phyloP scores from a whole-genome alignment of 1,140 invertebrate species.

The Panagrolaimus sp. region DNA sequence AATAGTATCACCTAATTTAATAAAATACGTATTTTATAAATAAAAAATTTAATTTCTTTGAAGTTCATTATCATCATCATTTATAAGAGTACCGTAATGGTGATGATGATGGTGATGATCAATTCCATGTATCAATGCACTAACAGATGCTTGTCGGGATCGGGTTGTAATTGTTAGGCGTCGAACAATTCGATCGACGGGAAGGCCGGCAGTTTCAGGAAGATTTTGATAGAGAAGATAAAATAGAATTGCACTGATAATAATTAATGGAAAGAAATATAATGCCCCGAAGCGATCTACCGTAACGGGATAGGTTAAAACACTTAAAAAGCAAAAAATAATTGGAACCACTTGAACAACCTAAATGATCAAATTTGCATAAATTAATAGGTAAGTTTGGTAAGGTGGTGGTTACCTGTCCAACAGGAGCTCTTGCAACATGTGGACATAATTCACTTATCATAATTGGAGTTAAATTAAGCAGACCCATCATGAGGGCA shows the following conservation, averaged over 20 bases:
- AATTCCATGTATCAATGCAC: too few relatives aligned
- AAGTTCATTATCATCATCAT: too few relatives aligned
- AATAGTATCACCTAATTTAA: too few relatives aligned
- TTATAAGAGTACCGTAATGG: too few relatives aligned
- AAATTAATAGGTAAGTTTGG: background rate
- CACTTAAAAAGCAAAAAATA: background rate
- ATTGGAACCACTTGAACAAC: constrained; percentile 7
- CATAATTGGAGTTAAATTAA: background rate
- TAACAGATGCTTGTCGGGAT: too few relatives aligned
- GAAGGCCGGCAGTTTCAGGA: background rate
- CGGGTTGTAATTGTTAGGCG: too few relatives aligned
- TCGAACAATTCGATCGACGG: background rate
- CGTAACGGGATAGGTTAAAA: background rate
- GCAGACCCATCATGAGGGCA: background rate
- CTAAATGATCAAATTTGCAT: background rate
- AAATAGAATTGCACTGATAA: background rate
- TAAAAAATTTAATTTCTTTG: too few relatives aligned
- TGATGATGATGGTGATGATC: too few relatives aligned
- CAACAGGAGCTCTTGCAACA: background rate
- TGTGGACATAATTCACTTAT: constrained; percentile 14
- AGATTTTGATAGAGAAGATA: background rate
- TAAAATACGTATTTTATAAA: too few relatives aligned
- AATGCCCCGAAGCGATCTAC: background rate
- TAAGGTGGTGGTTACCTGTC: background rate
- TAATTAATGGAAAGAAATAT: background rate